Base-by-base conservation (phyloP, 2,113 vertebrate species). In the Camelus dromedarius region DNA sequence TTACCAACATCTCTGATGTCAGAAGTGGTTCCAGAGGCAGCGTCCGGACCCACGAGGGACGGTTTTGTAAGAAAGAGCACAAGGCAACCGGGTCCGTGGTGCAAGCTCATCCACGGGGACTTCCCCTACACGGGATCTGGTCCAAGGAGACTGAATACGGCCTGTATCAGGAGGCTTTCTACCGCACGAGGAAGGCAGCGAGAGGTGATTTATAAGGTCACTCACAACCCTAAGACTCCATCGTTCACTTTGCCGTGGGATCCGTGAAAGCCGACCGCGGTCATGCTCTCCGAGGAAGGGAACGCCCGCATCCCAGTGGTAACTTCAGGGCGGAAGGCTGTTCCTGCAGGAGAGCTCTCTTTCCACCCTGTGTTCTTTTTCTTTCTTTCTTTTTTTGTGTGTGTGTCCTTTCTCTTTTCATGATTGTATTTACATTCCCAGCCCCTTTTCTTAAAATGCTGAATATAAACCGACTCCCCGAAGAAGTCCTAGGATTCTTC, bases 41-140 rank as follows among this genome's bases (percentile, higher is more conserved):
- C n/a, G 46, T 30, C 35, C 0, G 73, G 46, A 62, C 26, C 12
- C 7, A 0, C 0, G 2, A 16, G 8, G 0, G 72, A 22, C 0
- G 0, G 15, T 46, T 38, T 26, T 12, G 0, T 15, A 32, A n/a
- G 62, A 15, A 56, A 30, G 32, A 0, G 24, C 28, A 2, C 6
- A 2, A 0, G 62, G 20, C 22, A 9, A 0, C n/a, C 1, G 24
- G 48, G n/a, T 42, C 56, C 1, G 0, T 0, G 2, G n/a, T 0
- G 14, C n/a, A 46, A 6, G 0, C 46, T 30, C 5, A 4, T 0
- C 16, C 15, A 3, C 54, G 54, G 66, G 56, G 54, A 24, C 24
- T 4, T n/a, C 56, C 54, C 77, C 16, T 1, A 5, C n/a, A 0
- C 0, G 0, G 13, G 20, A 18, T 48, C 46, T 1, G 58, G 38